Conservation (phyloP, 2,888 invertebrate genomes). For the Cecidostiba fungosa region DNA sequence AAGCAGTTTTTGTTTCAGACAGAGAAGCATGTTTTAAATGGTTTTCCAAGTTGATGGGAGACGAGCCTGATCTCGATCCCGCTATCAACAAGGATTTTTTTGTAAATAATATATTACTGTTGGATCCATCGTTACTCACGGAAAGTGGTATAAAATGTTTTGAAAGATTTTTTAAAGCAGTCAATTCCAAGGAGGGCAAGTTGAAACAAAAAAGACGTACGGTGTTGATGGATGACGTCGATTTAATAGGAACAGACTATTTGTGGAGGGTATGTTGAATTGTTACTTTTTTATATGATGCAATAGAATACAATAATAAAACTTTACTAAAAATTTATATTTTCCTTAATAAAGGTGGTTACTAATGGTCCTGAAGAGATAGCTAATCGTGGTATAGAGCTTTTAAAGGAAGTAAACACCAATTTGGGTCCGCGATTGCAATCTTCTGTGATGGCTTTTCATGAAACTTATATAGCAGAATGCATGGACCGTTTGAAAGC, state of each 20-base stretch:
- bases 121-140: slow-evolving; percentile 94
- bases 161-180: slow-evolving; percentile 95
- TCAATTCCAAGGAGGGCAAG: slow-evolving; percentile 97
- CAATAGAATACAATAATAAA: slow-evolving; percentile 11
- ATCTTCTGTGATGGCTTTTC: slow-evolving; percentile 90
- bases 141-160: slow-evolving; percentile 97
- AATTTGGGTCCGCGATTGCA: slow-evolving; percentile 94
- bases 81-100: slow-evolving; percentile 98
- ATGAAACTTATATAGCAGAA: slow-evolving; percentile 94
- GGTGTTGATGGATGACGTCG: slow-evolving; percentile 94
- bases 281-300: not conserved
- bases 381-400: slow-evolving; percentile 93
- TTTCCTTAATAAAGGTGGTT: slow-evolving; percentile 84
- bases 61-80: slow-evolving; percentile 97
- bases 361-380: slow-evolving; percentile 96
- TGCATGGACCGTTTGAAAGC: slow-evolving; percentile 94
- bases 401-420: slow-evolving; percentile 96
- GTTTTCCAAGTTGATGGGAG: slow-evolving; percentile 98
- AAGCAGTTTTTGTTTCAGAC: slow-evolving; percentile 94
- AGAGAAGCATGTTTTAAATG: slow-evolving; percentile 98
- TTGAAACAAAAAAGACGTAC: slow-evolving; percentile 92
- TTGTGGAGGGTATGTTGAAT: slow-evolving; percentile 90
- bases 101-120: slow-evolving; percentile 94
- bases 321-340: slow-evolving; percentile 30
- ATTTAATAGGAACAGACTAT: slow-evolving; percentile 97